Conservation (phyloP, 1,140 invertebrate species). For the Mycetomoellerius zeteki region DNA sequence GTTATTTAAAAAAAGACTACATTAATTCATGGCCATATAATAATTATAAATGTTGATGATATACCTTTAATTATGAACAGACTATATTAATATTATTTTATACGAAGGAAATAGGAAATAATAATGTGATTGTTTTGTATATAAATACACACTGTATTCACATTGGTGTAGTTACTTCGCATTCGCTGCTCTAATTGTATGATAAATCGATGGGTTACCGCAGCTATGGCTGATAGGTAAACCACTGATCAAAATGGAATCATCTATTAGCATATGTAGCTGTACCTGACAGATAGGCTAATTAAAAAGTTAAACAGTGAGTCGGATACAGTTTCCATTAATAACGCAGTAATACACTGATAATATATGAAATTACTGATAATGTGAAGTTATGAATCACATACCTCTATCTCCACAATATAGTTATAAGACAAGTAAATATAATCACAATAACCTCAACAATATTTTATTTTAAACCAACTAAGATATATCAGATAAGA, state of each 20-base stretch:
- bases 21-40: neutral
- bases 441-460: neutral
- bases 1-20: neutral
- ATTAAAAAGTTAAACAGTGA: neutral
- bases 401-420: neutral
- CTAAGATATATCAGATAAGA: neutral
- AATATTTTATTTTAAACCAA: constrained; percentile 28
- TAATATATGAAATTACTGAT: constrained; percentile 24
- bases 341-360: neutral
- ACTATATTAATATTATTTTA: neutral
- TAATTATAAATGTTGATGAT: neutral
- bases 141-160: neutral
- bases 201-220: neutral
- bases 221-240: neutral
- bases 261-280: neutral
- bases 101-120: neutral
- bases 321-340: neutral
- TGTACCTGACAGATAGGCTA: neutral
- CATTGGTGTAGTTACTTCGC: neutral
- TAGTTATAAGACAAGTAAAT: neutral
- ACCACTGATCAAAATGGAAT: constrained; percentile 18
- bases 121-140: neutral
- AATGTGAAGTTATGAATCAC: neutral
- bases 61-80: neutral
- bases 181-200: neutral